Base-by-base conservation (phyloP, 2,888 invertebrate genomes). In the Drosophila prolongata region DNA sequence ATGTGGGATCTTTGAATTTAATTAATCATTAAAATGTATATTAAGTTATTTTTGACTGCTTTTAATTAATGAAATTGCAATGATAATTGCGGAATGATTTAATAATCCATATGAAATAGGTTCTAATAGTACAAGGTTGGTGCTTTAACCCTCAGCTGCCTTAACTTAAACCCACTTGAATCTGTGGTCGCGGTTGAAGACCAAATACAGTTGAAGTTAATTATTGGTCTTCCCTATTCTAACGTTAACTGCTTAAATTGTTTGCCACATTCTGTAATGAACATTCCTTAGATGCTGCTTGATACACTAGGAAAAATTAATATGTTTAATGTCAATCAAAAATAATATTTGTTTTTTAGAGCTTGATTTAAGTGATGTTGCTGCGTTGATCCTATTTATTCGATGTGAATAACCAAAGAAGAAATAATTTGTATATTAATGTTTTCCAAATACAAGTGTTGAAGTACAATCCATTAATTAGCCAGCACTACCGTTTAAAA, bases 11-110 rank as follows among this genome's bases (percentile, higher is more conserved):
- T 52, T 6, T 11, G 16, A 14, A 52, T 30, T 59, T 42, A 34
- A 53, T 59, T 59, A 59, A 53, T 59, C 58, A 59, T 59, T 53
- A 42, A 42, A 24, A 24, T 16, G 14, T 34, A 19, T 59, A 40
- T 34, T 42, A 53, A 38, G 37, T 9, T 11, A 34, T 34, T 47
- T 34, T 34, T 6, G 34, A 16, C n/a, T 38, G 11, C 1, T 2
- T 57, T n/a, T 10, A 16, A 38, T 30, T 37, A 4, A 30, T n/a
- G 57, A 50, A 30, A 30, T 13, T 4, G 49, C 16, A 16, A 6
- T 40, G 40, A n/a, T 57, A 38, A 8, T 13, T 37, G 14, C 46
- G 14, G 19, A 27, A 10, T 10, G 10, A 11, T 34, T 34, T 34
- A 4, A 5, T 2, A 4, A 14, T 1, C 27, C 46, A 46, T 27